These are phyloP conservation scores for Ginglymostoma cirratum DNA, from an alignment of 2,113 vertebrate species.

Conservation along the genomic window DNA sequence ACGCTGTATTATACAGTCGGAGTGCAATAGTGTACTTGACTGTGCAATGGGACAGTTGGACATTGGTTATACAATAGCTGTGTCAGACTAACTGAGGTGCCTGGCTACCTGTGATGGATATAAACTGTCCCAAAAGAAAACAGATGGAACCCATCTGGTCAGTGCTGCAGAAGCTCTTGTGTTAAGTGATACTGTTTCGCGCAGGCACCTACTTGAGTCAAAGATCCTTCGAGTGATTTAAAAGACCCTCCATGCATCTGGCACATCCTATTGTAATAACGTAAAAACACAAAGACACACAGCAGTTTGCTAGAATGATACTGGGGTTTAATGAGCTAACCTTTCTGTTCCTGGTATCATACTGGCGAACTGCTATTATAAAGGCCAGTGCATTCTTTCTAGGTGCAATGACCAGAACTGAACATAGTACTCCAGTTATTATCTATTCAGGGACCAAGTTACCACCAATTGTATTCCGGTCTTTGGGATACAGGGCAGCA, in stretches of 20 bases:
- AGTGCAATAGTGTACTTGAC: neutral
- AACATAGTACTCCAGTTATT: neutral
- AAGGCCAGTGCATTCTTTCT: neutral
- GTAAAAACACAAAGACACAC: neutral
- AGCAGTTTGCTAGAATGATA: neutral
- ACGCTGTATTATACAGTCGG: neutral
- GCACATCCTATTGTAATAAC: neutral
- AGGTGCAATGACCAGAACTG: neutral
- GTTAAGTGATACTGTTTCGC: neutral
- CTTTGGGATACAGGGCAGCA: neutral
- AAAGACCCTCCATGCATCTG: neutral
- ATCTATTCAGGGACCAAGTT: neutral
- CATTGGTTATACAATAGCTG: neutral
- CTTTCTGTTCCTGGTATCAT: neutral
- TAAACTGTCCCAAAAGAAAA: neutral
- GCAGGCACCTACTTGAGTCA: neutral
- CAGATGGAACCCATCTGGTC: slow-evolving; percentile 14
- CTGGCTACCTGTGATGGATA: neutral
- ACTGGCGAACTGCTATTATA: neutral
- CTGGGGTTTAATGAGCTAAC: neutral
- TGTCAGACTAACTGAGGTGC: neutral
- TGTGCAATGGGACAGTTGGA: neutral
- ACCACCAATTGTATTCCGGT: no score
- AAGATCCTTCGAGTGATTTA: neutral
- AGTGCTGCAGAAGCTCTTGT: neutral